Base-by-base conservation (phyloP, 2,888 invertebrate species). In the Dolichomitus sp. region DNA sequence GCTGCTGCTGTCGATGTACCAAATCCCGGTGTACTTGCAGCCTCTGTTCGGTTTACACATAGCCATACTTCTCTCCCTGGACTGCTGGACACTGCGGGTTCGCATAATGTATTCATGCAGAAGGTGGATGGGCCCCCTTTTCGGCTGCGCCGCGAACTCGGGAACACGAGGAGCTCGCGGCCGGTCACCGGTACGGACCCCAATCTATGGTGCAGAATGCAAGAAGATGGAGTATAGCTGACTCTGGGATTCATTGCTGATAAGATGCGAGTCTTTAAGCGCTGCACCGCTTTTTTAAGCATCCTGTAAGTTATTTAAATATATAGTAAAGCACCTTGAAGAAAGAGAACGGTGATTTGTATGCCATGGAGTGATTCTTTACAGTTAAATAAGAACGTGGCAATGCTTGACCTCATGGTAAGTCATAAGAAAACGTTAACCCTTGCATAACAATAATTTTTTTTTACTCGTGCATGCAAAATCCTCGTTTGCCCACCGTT, bases 61-160 rank as follows among this genome's bases (percentile, higher is more conserved):
- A 74, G 40, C 78, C 40, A 74, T 76, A 76, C 72, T 63, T 66
- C 70, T 66, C 59, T 63, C 45, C 27, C 61, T 27, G 27, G 61
- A 68, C 54, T 30, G 48, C 23, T 1, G 54, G 66, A 69, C 83
- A 75, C 72, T 74, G 73, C 75, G 82, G 80, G 70, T 78, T 83
- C 85, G 84, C 83, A 86, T 86, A 85, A 87, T 84, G 84, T 80
- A 81, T 70, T 74, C 79, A 79, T 57, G 65, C 66, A n/a, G 52
- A 48, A 54, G 57, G 33, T 23, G 27, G 50, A 19, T 23, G 52
- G n/a, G 57, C 45, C 57, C 7, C 42, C 66, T 76, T 76, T 76
- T 76, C 73, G 75, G 75, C 65, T 50, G 14, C 59, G 11, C 66
- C 66, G 45, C 45, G 45, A 54, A 9, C 27, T 14, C 50, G 52